phyloP scores from a whole-genome alignment of 2,888 invertebrate species.

The Tetheella fluctuosa region DNA sequence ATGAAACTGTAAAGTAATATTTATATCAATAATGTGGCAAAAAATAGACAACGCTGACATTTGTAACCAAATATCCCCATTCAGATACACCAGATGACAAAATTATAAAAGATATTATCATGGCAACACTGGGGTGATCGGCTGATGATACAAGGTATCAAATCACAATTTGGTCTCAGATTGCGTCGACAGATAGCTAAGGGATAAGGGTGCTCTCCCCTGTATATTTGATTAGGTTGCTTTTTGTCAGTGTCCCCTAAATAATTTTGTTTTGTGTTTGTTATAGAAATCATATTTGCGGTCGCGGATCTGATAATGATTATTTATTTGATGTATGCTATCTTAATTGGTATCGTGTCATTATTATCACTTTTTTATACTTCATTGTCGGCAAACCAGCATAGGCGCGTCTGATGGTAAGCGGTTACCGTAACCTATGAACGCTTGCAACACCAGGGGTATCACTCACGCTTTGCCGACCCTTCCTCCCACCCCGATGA shows the following conservation, averaged over 20 bases:
- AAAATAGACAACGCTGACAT: constrained; percentile 10
- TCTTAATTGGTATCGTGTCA: constrained; percentile 16
- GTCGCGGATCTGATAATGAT: constrained; percentile 22
- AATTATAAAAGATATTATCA: constrained; percentile 51
- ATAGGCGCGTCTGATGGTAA: too few relatives aligned
- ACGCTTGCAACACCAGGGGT: too few relatives aligned
- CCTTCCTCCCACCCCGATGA: too few relatives aligned
- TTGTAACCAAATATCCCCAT: constrained; percentile 23
- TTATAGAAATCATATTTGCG: constrained; percentile 43
- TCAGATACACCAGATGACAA: constrained; percentile 44
- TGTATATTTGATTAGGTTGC: constrained; percentile 70
- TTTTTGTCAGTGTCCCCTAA: constrained; percentile 63
- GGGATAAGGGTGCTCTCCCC: constrained; percentile 48
- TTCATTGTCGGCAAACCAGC: too few relatives aligned
- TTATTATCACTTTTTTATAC: background rate
- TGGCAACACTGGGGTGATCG: constrained; percentile 39
- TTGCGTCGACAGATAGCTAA: constrained; percentile 64
- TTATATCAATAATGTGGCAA: background rate
- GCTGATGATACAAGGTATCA: constrained; percentile 65
- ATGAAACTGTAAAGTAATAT: background rate
- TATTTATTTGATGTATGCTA: constrained; percentile 15
- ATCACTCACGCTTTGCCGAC: too few relatives aligned
- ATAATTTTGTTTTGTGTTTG: constrained; percentile 50
- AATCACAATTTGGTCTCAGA: constrained; percentile 74
- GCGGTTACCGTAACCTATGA: too few relatives aligned